A percentile compares a stretch with the other conserved stretches of the same genome.
Evolutionary conservation across 1,140 invertebrate species (phyloP).

Genomic region (Rhyacophila brunnea): DNA sequence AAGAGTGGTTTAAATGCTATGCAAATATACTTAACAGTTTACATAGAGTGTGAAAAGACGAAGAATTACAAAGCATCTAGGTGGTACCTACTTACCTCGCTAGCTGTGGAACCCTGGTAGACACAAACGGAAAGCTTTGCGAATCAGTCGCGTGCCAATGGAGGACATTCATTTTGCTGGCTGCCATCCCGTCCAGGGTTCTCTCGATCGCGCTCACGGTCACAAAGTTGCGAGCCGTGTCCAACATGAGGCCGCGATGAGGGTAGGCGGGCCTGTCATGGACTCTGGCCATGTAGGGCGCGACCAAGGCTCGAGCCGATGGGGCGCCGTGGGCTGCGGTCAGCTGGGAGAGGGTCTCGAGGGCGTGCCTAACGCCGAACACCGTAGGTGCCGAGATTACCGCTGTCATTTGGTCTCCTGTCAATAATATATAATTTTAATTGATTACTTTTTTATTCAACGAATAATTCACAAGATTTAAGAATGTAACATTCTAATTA

Average conservation of each 20-base stretch:
- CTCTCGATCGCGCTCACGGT: slow-evolving; percentile 63
- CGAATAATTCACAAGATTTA: too few species aligned
- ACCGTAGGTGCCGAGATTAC: slow-evolving; percentile 64
- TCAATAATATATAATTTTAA: too few species aligned
- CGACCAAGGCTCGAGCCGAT: slow-evolving; percentile 34
- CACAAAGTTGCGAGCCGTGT: slow-evolving; percentile 76
- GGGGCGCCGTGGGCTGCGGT: slow-evolving; percentile 47
- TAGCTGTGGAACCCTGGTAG: slow-evolving; percentile 70
- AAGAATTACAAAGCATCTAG: not conserved
- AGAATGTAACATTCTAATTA: too few species aligned
- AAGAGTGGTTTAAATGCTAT: too few species aligned
- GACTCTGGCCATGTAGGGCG: slow-evolving; percentile 51
- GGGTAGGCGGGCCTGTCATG: slow-evolving; percentile 68
- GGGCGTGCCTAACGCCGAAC: slow-evolving; percentile 73
- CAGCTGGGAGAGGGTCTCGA: slow-evolving; percentile 74
- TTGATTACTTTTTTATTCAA: too few species aligned
- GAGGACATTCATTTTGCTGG: slow-evolving; percentile 80
- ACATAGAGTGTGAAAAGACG: not conserved
- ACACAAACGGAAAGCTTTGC: slow-evolving; percentile 81
- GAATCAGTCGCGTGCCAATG: slow-evolving; percentile 86
- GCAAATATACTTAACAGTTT: not conserved
- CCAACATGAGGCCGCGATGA: slow-evolving; percentile 72
- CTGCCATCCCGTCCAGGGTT: slow-evolving; percentile 77
- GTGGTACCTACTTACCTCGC: slow-evolving; percentile 56
- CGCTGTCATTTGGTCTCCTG: slow-evolving; percentile 54